Conservation (phyloP, 2,888 invertebrate species). For the Selenia dentaria region DNA sequence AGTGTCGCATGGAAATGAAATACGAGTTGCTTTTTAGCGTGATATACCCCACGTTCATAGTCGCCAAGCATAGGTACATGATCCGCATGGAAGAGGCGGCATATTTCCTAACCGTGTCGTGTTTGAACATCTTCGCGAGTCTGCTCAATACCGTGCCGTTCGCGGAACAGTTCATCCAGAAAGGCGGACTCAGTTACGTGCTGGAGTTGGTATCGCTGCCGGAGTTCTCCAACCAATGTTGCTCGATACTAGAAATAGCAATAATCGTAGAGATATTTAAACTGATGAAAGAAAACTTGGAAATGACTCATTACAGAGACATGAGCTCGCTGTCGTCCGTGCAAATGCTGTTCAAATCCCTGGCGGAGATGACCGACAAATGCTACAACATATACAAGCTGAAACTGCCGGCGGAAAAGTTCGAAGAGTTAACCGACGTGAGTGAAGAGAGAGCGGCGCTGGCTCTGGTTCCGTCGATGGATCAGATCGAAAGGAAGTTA, state of each 20-base stretch:
- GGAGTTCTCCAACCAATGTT: slow-evolving; percentile 84
- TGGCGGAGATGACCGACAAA: slow-evolving; percentile 64
- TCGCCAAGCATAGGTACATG: slow-evolving; percentile 77
- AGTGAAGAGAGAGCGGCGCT: slow-evolving; percentile 53
- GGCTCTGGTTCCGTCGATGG: slow-evolving; percentile 33
- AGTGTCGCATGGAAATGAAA: slow-evolving; percentile 80
- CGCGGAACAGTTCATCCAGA: slow-evolving; percentile 84
- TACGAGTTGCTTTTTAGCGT: slow-evolving; percentile 85
- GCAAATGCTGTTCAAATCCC: slow-evolving; percentile 70
- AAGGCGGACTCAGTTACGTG: slow-evolving; percentile 83
- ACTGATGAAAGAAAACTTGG: slow-evolving; percentile 61
- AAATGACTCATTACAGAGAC: slow-evolving; percentile 58
- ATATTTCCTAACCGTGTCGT: slow-evolving; percentile 85
- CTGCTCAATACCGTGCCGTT: slow-evolving; percentile 81
- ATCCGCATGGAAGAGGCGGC: slow-evolving; percentile 73
- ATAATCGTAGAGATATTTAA: slow-evolving; percentile 85
- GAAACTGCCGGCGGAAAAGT: slow-evolving; percentile 58
- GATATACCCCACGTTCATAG: slow-evolving; percentile 85
- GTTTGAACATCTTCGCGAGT: slow-evolving; percentile 84
- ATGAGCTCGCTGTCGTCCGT: slow-evolving; percentile 68
- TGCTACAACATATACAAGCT: slow-evolving; percentile 63
- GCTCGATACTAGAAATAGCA: slow-evolving; percentile 85
- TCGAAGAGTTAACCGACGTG: slow-evolving; percentile 58
- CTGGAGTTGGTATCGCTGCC: slow-evolving; percentile 79
- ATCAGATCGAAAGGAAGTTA: slow-evolving; percentile 31